Base-by-base conservation (phyloP, 2,113 vertebrate species). In the Blennius ocellaris region DNA sequence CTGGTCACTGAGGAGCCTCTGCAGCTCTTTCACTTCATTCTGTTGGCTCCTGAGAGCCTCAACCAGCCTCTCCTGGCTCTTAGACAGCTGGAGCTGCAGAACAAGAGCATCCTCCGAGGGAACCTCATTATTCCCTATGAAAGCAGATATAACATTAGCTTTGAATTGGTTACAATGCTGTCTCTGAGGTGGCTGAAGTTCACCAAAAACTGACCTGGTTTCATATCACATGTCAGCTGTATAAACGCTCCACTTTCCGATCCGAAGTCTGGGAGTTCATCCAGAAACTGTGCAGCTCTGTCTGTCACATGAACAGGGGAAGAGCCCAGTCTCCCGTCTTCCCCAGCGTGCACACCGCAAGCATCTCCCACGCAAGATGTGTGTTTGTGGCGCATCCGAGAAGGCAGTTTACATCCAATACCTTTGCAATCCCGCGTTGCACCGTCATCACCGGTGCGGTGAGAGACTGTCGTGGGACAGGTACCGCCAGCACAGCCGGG, bases 201-300 rank as follows among this genome's bases (percentile, higher is more conserved):
- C 21, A 30, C 21, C 21, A 21, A 56, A 56, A 43, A 60, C 81
- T 84, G 73, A 96, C 95, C 95, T 94, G 94, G 92, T 83, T 93
- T 95, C 75, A 96, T 93, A 84, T 96, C 94, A 76, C 95, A 97
- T 41, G 90, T 91, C 78, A 97, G 84, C 88, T 96, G 95, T 66
- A 96, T 92, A 7, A 92, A 93, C 1, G 92, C 92, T 6, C 92
- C 92, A 9, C 91, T 84, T 53, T 96, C 94, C 2, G 94, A 62
- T 1, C 80, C 92, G 73, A 93, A 73, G 6, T 94, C 93, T 5
- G 90, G 84, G 43, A 91, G 72, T 57, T 96, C 95, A 6, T 91
- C 93, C 30, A 94, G 87, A 84, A 92, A 95, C 16, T 96, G 94
- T 0, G 95, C 94, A 0, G 94, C 95, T 84, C 89, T 92, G 82